These are phyloP conservation scores for Prolemur simus DNA, from an alignment of 2,113 vertebrate species.

Conservation along the genomic window DNA sequence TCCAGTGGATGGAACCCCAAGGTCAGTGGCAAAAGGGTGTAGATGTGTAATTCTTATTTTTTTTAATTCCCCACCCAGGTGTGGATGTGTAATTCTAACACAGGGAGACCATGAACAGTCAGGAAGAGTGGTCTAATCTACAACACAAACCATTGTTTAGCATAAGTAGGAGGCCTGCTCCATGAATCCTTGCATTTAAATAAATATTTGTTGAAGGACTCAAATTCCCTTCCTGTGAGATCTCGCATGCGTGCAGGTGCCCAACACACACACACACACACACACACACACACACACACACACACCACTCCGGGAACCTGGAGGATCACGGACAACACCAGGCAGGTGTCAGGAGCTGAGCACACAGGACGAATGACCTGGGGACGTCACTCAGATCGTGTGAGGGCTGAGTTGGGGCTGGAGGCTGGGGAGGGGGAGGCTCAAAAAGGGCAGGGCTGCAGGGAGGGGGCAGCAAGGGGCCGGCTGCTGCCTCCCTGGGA, in stretches of 20 bases:
- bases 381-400: neutral
- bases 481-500: too few relatives aligned
- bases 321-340: neutral
- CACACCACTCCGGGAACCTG: neutral
- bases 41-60: too few relatives aligned
- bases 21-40: too few relatives aligned
- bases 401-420: neutral
- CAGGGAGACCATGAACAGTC: neutral
- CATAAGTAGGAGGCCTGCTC: neutral
- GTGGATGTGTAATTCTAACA: too few relatives aligned
- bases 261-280: neutral
- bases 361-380: neutral
- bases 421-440: neutral
- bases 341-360: neutral
- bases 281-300: neutral
- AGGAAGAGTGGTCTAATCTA: neutral
- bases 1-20: neutral
- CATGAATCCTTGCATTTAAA: neutral
- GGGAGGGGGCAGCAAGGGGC: too few relatives aligned
- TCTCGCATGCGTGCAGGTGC: neutral
- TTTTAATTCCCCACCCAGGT: too few relatives aligned
- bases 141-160: neutral
- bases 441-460: too few relatives aligned
- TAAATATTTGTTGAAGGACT: neutral
- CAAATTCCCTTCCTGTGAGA: neutral